These are phyloP conservation scores for Eledona agricola DNA, from an alignment of 2,888 invertebrate species.

Conservation along the genomic window DNA sequence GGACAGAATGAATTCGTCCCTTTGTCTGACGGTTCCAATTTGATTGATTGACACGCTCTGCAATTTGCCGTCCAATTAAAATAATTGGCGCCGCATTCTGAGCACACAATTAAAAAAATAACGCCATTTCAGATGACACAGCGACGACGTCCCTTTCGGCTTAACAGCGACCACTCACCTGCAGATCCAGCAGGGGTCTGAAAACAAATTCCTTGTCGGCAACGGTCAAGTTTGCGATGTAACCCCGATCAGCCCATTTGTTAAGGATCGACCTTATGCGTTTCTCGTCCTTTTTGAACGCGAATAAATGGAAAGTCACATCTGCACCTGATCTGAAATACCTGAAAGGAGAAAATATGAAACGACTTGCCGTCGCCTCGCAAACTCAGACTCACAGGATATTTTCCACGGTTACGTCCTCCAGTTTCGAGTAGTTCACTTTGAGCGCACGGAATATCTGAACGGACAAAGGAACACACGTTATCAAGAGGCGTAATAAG, in stretches of 20 bases:
- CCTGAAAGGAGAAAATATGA: conserved; percentile 45
- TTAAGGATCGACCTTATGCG: conserved; percentile 66
- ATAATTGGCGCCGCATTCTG: conserved; percentile 4
- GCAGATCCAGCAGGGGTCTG: conserved; percentile 74
- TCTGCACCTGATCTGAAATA: conserved; percentile 62
- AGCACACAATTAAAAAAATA: no score
- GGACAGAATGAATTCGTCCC: conserved; percentile 79
- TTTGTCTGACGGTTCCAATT: conserved; percentile 68
- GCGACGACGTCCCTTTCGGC: no score
- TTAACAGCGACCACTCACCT: conserved; percentile 64
- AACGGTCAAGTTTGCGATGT: conserved; percentile 69
- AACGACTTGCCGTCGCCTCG: neutral
- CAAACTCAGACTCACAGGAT: conserved; percentile 68
- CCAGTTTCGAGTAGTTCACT: conserved; percentile 71
- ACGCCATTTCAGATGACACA: no score
- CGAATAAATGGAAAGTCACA: conserved; percentile 66
- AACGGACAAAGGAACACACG: conserved; percentile 8
- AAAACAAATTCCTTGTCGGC: conserved; percentile 74
- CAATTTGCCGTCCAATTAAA: conserved; percentile 38
- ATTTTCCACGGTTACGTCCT: conserved; percentile 73
- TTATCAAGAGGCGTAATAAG: no score
- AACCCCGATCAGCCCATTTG: conserved; percentile 69
- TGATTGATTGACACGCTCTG: conserved; percentile 67
- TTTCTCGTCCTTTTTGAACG: conserved; percentile 65
- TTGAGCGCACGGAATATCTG: conserved; percentile 50